phyloP scores from a whole-genome alignment of 2,888 invertebrate species.

The Balanococcus diminutus region DNA sequence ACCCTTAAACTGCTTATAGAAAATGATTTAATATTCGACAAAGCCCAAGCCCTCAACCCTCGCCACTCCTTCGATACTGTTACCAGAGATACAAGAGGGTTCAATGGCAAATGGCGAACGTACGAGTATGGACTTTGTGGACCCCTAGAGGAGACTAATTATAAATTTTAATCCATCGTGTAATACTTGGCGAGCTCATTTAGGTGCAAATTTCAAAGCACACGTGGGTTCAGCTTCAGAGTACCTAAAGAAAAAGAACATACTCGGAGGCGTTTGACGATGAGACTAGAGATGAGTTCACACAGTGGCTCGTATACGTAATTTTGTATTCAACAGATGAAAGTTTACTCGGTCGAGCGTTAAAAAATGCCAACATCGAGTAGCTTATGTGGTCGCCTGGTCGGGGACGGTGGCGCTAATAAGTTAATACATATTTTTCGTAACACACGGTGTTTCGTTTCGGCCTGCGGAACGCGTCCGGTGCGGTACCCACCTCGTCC shows the following conservation, averaged over 20 bases:
- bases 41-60: neutral
- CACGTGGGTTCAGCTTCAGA: neutral
- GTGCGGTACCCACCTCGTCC: neutral
- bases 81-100: neutral
- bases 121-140: neutral
- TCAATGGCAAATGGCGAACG: neutral
- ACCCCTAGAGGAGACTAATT: neutral
- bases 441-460: neutral
- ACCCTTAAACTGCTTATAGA: slow-evolving; percentile 27
- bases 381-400: neutral
- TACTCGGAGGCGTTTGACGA: neutral
- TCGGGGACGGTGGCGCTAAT: neutral
- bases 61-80: too few relatives aligned
- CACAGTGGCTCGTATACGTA: neutral
- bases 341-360: slow-evolving; percentile 18
- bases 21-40: slow-evolving; percentile 31
- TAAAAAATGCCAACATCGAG: neutral
- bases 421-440: slow-evolving; percentile 24
- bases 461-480: neutral
- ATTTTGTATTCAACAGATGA: slow-evolving; percentile 40
- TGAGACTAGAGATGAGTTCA: neutral
- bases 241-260: neutral
- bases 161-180: neutral
- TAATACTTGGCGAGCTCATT: neutral
- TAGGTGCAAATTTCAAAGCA: neutral